phyloP scores from a whole-genome alignment of 2,797 vertebrate genomes.

The Pseudopleuronectes americanus region DNA sequence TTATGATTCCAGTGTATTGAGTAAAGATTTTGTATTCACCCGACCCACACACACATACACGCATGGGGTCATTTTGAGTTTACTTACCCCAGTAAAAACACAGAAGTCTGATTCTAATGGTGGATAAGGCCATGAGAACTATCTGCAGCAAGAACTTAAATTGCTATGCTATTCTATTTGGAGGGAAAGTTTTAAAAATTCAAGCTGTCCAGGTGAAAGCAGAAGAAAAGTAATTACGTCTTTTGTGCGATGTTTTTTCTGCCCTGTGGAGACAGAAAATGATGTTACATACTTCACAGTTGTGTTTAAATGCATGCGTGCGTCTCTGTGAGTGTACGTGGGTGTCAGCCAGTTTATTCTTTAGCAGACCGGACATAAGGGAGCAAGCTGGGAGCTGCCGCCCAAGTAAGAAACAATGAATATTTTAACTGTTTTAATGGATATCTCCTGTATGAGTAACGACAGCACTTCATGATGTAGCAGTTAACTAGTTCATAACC shows the following conservation, averaged over 20 bases:
- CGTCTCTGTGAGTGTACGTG: neutral
- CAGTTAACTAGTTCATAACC: slow-evolving; percentile 14
- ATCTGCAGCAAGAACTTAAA: neutral
- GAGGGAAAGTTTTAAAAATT: slow-evolving; percentile 4
- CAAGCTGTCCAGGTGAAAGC: neutral
- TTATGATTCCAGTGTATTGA: neutral
- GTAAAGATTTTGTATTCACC: neutral
- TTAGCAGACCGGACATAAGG: slow-evolving; percentile 22
- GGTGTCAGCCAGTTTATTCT: slow-evolving; percentile 30
- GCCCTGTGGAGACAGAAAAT: slow-evolving; percentile 1
- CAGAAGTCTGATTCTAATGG: neutral
- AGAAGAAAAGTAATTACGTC: neutral
- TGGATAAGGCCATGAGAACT: neutral
- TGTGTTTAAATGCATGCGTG: slow-evolving; percentile 1
- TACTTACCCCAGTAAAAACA: neutral
- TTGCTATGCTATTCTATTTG: neutral
- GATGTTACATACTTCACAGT: slow-evolving; percentile 3
- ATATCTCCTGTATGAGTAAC: slow-evolving; percentile 51
- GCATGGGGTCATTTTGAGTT: no score
- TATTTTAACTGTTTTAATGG: slow-evolving; percentile 66
- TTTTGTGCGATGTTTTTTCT: slow-evolving; percentile 7
- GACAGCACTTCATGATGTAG: slow-evolving; percentile 1
- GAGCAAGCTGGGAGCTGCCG: slow-evolving; percentile 17
- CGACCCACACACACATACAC: no score
- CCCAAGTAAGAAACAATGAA: slow-evolving; percentile 38